Evolutionary conservation across 53 echinoderm and acorn worm species (phyloP), one percentile per base, ranked within the genome.

Genomic region (Crossaster papposus): DNA sequence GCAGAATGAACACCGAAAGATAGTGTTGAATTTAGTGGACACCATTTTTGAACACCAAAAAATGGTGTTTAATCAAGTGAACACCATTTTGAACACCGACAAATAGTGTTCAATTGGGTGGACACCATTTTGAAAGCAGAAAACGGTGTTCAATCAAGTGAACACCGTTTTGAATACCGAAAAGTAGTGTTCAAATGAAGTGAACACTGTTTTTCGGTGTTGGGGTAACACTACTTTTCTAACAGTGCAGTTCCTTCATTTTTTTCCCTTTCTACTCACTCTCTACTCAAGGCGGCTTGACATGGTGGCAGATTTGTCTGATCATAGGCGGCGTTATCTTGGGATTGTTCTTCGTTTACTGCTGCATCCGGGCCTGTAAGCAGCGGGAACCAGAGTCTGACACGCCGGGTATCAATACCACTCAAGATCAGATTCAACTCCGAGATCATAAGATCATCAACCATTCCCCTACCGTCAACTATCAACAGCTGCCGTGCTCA

Each of bases 291-390:
- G 30, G 29, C 20, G 71, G 72, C 4, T 20, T 84, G 31, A 0
- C 31, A 30, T 84, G 84, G 84, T 84, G 84, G 84, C 84, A 84
- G 71, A 84, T 84, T 26, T 9, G n/a, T 2, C 70, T 84, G 51
- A 84, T 84, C 54, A 30, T 84, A 30, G 80, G 80, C 4, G 80
- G 80, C 30, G 58, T 58, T 18, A 2, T 54, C 33, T 18, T 78
- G 0, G 50, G 14, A 24, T 72, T 70, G 9, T 31, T 71, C 31
- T 24, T 70, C 0, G 0, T 83, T 18, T 83, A 83, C 44, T 30
- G 14, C 72, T 52, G 84, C 72, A 29, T 72, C 6, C 84, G 73
- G 3, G 28, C 29, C 7, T 84, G 72, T 28, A 65, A 10, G 3
- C 51, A 51, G 52, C 36, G 29, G 26, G 84, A 84, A 30, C 84